These are phyloP conservation scores for Ochotona curzoniae DNA, from an alignment of 2,113 vertebrate species.

Conservation along the genomic window DNA sequence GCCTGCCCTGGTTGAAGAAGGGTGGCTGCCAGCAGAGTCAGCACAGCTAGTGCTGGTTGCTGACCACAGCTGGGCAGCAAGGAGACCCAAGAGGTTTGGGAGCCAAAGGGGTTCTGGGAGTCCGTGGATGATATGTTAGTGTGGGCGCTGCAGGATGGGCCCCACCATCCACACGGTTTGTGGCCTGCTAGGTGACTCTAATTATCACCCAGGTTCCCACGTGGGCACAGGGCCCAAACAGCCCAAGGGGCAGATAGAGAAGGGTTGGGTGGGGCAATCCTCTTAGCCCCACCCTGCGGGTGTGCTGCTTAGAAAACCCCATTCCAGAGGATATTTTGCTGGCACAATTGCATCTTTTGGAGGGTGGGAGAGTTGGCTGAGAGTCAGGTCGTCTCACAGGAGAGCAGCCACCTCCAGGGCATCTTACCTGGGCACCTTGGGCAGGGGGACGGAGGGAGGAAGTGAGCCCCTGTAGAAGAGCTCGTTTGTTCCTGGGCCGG, in stretches of 20 bases:
- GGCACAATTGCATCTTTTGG: fast-evolving
- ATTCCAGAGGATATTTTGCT: neutral
- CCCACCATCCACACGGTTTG: fast-evolving
- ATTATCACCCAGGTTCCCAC: neutral
- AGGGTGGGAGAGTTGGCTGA: neutral
- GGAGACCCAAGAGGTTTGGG: neutral
- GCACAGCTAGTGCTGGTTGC: fast-evolving
- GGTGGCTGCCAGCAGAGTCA: neutral
- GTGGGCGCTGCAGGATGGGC: neutral
- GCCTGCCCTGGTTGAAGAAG: too few relatives aligned
- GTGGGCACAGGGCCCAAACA: fast-evolving
- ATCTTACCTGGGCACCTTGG: neutral
- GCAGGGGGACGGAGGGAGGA: neutral
- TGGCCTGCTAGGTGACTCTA: neutral
- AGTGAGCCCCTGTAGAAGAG: neutral
- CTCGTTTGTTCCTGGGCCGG: neutral
- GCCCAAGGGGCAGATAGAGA: neutral
- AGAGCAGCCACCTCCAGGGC: fast-evolving
- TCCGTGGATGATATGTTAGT: fast-evolving
- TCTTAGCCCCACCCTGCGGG: too few relatives aligned
- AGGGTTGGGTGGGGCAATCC: fast-evolving
- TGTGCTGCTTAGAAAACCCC: neutral
- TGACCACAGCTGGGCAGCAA: fast-evolving
- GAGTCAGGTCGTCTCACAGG: fast-evolving
- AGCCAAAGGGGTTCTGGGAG: neutral